Base-by-base conservation (phyloP, 2,113 vertebrate species). In the Bubo scandiacus region DNA sequence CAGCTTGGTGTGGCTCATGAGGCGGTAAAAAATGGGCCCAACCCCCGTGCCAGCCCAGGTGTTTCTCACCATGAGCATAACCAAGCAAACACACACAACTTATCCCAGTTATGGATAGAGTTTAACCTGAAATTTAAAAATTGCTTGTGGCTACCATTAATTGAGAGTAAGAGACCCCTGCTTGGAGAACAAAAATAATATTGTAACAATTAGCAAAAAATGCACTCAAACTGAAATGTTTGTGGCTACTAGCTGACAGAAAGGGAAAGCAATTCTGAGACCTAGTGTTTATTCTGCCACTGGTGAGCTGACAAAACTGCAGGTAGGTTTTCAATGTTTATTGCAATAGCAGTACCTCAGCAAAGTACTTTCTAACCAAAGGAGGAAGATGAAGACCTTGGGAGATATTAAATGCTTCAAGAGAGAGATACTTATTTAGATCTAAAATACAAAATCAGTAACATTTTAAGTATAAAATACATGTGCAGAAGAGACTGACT, bases 61-160 rank as follows among this genome's bases (percentile, higher is more conserved):
- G 9, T 16, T 78, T 4, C 16, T 83, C 6, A 11, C 32, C 6
- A 5, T 45, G 45, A 0, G 0, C 6, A 10, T 27, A 26, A 55
- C 7, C 38, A 90, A 81, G 27, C 11, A 73, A 51, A 15, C 3
- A 34, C 1, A 2, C 4, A 42, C 7, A 72, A 42, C 15, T 75
- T 49, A 58, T 36, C 18, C 7, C 15, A 32, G 15, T 14, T 49
- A 30, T 13, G 6, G 15, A 5, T 12, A 36, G 36, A 27, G 4
- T 45, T 73, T 51, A 42, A 45, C 26, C 7, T 38, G 73, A 81
- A 84, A 59, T 63, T 47, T 55, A 38, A 86, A 65, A 73, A 42
- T 32, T 32, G 3, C 2, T 51, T 19, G 7, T 22, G 20, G 5
- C 8, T 6, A 27, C n/a, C 5, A 21, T 23, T 7, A 40, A 30